These are phyloP conservation scores for Paradoxurus hermaphroditus DNA, from an alignment of 2,113 vertebrate species.

Conservation along the genomic window DNA sequence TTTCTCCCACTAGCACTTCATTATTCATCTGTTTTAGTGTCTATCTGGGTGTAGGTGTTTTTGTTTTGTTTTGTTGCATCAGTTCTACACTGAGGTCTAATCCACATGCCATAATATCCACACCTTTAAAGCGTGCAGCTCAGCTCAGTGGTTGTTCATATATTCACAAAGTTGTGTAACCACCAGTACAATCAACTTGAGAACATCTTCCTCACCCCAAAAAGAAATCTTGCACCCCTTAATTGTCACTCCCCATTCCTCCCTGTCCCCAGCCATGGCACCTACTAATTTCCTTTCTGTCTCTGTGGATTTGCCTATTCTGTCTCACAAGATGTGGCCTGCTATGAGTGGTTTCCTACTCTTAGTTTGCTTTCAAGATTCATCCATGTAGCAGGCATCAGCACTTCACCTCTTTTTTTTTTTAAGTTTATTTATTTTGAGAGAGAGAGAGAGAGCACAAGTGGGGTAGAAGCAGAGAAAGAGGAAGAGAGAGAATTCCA, in stretches of 20 bases:
- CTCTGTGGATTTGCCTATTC: neutral
- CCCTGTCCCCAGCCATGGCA: neutral
- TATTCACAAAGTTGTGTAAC: neutral
- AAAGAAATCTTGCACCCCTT: neutral
- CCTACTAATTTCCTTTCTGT: neutral
- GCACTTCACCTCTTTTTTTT: neutral
- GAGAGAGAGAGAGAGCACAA: too few species aligned
- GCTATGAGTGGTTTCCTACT: neutral
- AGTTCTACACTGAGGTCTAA: neutral
- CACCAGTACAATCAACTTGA: neutral
- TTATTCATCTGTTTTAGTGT: neutral
- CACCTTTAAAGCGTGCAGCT: neutral
- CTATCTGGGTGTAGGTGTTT: too few species aligned
- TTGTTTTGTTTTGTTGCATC: too few species aligned
- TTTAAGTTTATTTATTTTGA: too few species aligned
- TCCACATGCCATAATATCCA: neutral
- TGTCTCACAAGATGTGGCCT: neutral
- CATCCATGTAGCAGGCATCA: neutral
- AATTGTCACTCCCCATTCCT: neutral
- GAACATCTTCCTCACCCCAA: neutral
- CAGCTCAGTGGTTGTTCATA: neutral
- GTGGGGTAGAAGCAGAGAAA: too few species aligned
- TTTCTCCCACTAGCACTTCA: neutral
- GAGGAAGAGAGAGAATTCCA: too few species aligned
- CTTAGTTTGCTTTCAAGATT: neutral